Percentiles rank a stretch among this genome's conserved stretches.
Evolutionary conservation across 2,888 invertebrate genomes (phyloP).

Genomic region (Leptura quadrifasciata): DNA sequence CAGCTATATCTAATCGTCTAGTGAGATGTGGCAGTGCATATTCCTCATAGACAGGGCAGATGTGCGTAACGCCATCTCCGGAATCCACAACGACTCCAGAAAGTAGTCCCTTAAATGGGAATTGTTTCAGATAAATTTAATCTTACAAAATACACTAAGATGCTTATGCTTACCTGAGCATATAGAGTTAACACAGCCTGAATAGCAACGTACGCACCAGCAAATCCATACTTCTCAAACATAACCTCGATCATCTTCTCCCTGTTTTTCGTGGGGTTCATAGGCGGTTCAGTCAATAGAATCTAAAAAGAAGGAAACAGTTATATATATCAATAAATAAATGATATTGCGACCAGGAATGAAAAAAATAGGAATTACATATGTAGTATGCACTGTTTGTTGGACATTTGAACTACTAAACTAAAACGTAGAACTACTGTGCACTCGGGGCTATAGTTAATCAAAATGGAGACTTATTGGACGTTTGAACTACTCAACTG

Average conservation of each 20-base stretch:
- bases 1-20: conserved; percentile 95
- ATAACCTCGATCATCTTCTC: conserved; percentile 99
- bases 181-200: conserved; percentile 97
- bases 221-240: conserved; percentile 98
- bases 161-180: conserved; percentile 80
- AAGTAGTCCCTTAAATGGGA: conserved; percentile 81
- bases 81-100: conserved; percentile 99
- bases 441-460: too few relatives aligned
- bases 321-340: too few relatives aligned
- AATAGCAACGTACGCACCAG: conserved; percentile 95
- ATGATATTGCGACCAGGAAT: too few relatives aligned
- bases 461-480: too few relatives aligned
- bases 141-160: neutral
- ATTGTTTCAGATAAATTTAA: conserved; percentile 4
- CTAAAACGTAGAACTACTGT: too few relatives aligned
- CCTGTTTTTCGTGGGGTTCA: conserved; percentile 98
- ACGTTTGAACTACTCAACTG: too few relatives aligned
- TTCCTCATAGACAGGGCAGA: conserved; percentile 99
- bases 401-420: too few relatives aligned
- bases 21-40: conserved; percentile 97
- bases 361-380: too few relatives aligned
- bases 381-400: too few relatives aligned
- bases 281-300: conserved; percentile 97
- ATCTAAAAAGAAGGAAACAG: conserved; percentile 74
- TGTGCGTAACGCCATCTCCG: conserved; percentile 99